Conservation (phyloP, 2,797 vertebrate species). For the Smutsia gigantea region DNA sequence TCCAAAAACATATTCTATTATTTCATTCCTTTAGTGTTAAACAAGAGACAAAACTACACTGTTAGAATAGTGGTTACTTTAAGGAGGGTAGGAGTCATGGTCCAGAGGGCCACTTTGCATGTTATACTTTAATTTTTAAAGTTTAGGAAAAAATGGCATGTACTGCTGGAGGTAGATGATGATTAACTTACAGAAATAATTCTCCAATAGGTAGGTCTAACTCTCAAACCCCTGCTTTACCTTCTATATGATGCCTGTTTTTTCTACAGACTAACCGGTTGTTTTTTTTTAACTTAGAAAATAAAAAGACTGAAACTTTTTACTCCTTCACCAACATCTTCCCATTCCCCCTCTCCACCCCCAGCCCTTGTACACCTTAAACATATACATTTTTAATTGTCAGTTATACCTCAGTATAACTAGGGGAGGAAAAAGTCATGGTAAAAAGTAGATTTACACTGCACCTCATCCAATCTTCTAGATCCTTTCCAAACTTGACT, state of each 20-base stretch:
- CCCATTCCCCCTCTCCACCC: background rate
- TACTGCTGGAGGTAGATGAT: background rate
- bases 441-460: background rate
- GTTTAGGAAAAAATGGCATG: background rate
- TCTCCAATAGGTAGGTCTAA: background rate
- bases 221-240: background rate
- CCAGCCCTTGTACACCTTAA: background rate
- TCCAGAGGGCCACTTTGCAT: background rate
- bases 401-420: background rate
- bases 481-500: conserved; percentile 14
- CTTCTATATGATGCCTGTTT: background rate
- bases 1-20: background rate
- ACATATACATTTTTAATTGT: background rate
- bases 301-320: background rate
- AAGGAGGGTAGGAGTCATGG: background rate
- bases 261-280: background rate
- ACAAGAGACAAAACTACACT: background rate
- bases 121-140: conserved; percentile 25
- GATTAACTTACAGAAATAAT: conserved; percentile 24
- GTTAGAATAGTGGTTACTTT: background rate
- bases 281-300: background rate
- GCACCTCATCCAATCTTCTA: background rate
- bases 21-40: background rate
- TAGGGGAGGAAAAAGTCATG: background rate
- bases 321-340: background rate